phyloP scores from a whole-genome alignment of 2,797 vertebrate species.

The Aldrovandia affinis region DNA sequence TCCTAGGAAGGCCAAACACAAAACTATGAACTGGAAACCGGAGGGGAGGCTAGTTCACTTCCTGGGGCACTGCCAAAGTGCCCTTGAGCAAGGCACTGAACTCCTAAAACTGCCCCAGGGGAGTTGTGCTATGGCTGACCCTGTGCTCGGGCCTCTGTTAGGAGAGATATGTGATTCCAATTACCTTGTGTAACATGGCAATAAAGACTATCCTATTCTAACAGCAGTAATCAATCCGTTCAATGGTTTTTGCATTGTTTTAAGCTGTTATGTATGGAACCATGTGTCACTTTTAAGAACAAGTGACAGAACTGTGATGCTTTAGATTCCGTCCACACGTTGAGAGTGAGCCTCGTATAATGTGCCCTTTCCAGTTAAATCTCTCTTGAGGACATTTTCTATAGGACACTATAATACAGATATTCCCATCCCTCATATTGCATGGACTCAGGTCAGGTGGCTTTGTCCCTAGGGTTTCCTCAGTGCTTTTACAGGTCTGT shows the following conservation, averaged over 20 bases:
- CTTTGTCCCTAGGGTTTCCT: constrained; percentile 1
- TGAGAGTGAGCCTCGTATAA: neutral
- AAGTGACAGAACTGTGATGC: neutral
- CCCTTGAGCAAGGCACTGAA: too few species aligned
- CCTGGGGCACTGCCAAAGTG: too few species aligned
- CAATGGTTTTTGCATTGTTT: neutral
- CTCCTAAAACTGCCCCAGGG: too few species aligned
- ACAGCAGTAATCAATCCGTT: neutral
- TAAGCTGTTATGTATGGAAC: neutral
- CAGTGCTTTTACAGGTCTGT: constrained; percentile 11
- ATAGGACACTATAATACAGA: neutral
- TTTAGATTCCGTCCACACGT: neutral
- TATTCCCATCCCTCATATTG: constrained; percentile 7
- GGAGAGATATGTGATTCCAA: too few species aligned
- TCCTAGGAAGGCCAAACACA: too few species aligned
- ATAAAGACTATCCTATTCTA: too few species aligned
- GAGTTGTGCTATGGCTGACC: too few species aligned
- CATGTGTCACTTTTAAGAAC: neutral
- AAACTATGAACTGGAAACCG: too few species aligned
- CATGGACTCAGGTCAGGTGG: neutral
- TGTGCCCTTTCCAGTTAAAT: constrained; percentile 4
- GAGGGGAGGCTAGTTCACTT: too few species aligned
- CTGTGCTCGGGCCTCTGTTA: too few species aligned
- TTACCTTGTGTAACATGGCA: too few species aligned
- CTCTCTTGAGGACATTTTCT: constrained; percentile 1